Conservation (phyloP, 2,797 vertebrate species). For the Erpetoichthys calabaricus region DNA sequence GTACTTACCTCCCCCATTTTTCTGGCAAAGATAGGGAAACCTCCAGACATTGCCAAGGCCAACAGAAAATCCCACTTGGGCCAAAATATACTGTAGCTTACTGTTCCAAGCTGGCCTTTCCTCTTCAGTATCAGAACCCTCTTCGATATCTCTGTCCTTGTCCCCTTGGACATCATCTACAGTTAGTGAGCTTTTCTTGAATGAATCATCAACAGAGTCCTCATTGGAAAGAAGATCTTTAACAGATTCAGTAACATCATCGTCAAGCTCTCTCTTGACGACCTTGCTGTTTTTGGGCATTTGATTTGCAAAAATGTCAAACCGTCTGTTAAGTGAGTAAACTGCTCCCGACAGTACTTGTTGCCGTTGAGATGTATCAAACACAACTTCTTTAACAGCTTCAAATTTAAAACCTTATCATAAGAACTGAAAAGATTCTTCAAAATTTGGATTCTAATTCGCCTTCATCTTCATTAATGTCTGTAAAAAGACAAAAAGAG, state of each 20-base stretch:
- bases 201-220: constrained; percentile 77
- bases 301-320: constrained; percentile 50
- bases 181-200: constrained; percentile 83
- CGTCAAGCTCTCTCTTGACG: constrained; percentile 87
- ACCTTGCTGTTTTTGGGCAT: constrained; percentile 97
- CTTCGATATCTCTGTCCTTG: constrained; percentile 51
- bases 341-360: no score
- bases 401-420: no score
- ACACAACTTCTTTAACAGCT: no score
- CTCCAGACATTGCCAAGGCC: constrained; percentile 95
- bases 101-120: constrained; percentile 88
- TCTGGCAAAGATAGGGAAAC: constrained; percentile 96
- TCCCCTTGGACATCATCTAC: constrained; percentile 57
- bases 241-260: constrained; percentile 88
- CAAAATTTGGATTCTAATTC: no score
- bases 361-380: no score
- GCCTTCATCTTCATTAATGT: no score
- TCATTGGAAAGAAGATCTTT: constrained; percentile 94
- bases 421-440: no score
- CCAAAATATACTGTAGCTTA: constrained; percentile 93
- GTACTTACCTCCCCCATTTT: constrained; percentile 92
- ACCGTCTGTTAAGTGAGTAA: constrained; percentile 30
- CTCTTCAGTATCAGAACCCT: constrained; percentile 60
- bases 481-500: no score
- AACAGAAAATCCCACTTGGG: constrained; percentile 96